Percentiles rank a stretch among this genome's conserved stretches.
These are phyloP conservation scores for Oligia latruncula DNA, from an alignment of 2,888 invertebrate genomes.

Conservation along the genomic window DNA sequence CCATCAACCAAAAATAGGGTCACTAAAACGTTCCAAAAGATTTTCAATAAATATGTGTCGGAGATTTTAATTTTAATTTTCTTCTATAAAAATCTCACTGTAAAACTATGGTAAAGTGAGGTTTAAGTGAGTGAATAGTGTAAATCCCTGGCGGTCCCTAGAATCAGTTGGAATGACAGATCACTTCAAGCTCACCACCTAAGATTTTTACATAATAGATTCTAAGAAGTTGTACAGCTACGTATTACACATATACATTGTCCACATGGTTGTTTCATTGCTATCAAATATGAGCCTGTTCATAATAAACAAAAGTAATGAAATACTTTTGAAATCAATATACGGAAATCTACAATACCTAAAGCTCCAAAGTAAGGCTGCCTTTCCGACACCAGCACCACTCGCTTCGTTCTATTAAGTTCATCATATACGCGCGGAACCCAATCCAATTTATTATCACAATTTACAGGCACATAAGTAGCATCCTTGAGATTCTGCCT, in stretches of 20 bases:
- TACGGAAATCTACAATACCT: slow-evolving; percentile 64
- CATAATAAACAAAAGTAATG: neutral
- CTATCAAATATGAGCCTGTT: neutral
- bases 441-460: slow-evolving; percentile 76
- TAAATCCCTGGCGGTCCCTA: no score
- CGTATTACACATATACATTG: no score
- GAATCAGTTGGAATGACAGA: no score
- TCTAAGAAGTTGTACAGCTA: neutral
- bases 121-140: neutral
- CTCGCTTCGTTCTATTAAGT: slow-evolving; percentile 70
- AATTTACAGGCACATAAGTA: slow-evolving; percentile 71
- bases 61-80: neutral
- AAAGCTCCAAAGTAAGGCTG: slow-evolving; percentile 75
- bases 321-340: neutral
- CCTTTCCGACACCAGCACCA: slow-evolving; percentile 75
- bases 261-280: neutral
- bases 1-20: no score
- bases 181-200: no score
- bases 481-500: slow-evolving; percentile 59
- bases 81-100: neutral
- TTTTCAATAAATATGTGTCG: neutral
- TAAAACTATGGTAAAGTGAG: neutral
- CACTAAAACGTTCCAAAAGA: neutral
- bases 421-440: slow-evolving; percentile 70
- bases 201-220: neutral